Percentiles rank a stretch among this genome's conserved stretches.
Evolutionary conservation across 2,888 invertebrate species (phyloP).

Genomic region (Listrodromus nycthemerus): DNA sequence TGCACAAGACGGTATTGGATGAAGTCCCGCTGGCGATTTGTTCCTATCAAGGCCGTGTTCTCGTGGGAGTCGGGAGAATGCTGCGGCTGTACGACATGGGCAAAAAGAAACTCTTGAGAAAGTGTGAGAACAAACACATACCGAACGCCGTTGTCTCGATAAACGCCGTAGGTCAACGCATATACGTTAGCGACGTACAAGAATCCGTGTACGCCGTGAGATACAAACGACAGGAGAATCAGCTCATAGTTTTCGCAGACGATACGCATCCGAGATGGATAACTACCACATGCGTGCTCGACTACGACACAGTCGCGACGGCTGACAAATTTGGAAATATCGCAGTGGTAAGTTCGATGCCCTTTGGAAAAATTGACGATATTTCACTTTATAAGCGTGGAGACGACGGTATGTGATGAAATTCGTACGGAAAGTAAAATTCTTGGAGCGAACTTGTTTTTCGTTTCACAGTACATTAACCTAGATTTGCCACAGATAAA

Average conservation of each 20-base stretch:
- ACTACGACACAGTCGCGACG: constrained; percentile 98
- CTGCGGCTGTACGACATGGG: constrained; percentile 98
- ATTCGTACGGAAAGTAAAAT: too few relatives aligned
- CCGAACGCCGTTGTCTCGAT: constrained; percentile 97
- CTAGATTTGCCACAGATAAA: too few relatives aligned
- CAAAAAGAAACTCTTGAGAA: constrained; percentile 97
- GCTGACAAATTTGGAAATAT: constrained; percentile 99
- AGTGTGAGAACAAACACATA: constrained; percentile 99
- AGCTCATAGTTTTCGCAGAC: constrained; percentile 98
- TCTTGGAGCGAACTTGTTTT: too few relatives aligned
- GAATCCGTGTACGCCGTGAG: constrained; percentile 98
- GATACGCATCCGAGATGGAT: constrained; percentile 99
- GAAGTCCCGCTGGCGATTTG: constrained; percentile 96
- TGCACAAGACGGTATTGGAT: constrained; percentile 97
- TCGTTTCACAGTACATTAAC: too few relatives aligned
- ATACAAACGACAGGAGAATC: constrained; percentile 98
- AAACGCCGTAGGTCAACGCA: constrained; percentile 96
- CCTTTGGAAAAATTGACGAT: not conserved
- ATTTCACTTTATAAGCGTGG: too few relatives aligned
- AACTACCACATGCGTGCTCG: constrained; percentile 95
- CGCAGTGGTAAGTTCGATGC: constrained; percentile 89
- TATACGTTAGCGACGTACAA: constrained; percentile 97
- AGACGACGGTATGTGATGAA: too few relatives aligned
- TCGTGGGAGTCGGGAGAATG: constrained; percentile 97
- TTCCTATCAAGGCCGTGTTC: constrained; percentile 94